Conservation (phyloP, 2,113 vertebrate genomes). For the Cettia cetti region DNA sequence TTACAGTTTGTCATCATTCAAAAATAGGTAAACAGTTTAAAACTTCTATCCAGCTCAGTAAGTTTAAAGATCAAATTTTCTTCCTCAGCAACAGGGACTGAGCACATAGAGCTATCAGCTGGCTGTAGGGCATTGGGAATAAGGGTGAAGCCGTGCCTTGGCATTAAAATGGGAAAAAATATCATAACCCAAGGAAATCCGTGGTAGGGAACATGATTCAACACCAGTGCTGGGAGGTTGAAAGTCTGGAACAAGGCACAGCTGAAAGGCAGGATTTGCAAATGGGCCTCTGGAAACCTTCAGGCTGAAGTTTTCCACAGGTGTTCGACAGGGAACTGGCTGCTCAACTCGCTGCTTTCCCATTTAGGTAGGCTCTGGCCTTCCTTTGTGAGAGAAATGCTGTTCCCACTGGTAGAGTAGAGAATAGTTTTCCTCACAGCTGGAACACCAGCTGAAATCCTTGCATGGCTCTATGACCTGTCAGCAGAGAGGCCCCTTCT, state of each 20-base stretch:
- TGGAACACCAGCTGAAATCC: background rate
- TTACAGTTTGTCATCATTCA: background rate
- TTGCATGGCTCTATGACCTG: fast-evolving
- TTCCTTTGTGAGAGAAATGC: background rate
- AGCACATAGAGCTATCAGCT: background rate
- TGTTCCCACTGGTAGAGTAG: fast-evolving
- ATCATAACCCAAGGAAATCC: background rate
- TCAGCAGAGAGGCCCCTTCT: background rate
- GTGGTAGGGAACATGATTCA: background rate
- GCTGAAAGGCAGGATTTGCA: background rate
- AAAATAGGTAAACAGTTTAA: background rate
- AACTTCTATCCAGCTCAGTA: background rate
- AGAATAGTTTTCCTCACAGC: background rate
- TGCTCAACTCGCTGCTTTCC: fast-evolving
- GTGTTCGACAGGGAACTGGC: background rate
- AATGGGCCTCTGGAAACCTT: background rate
- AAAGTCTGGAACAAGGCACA: background rate
- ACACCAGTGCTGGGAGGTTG: no score
- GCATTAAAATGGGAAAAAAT: background rate
- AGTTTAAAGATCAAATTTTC: background rate
- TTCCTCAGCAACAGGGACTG: fast-evolving
- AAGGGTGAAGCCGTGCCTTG: background rate
- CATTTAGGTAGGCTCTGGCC: background rate
- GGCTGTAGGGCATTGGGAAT: no score
- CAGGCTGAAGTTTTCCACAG: background rate